A percentile compares a stretch with the other conserved stretches of the same genome.
Evolutionary conservation across 1,140 invertebrate species (phyloP).

Genomic region (Cherax destructor): DNA sequence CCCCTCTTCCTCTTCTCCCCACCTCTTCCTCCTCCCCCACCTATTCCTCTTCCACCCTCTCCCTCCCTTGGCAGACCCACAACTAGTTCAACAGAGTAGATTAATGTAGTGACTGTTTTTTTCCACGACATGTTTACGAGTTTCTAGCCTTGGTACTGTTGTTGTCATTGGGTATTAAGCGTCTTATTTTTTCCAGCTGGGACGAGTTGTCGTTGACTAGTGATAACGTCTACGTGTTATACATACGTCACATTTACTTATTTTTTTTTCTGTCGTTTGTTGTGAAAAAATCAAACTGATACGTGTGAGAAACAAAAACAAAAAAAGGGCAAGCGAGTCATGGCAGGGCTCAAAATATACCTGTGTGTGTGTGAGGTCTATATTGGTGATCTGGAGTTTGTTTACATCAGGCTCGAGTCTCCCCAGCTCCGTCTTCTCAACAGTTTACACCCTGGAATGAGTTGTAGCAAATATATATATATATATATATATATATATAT

Average conservation of each 20-base stretch:
- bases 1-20: not conserved
- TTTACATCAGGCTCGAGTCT: not conserved
- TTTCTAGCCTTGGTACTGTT: constrained; percentile 6
- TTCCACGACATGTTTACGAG: not conserved
- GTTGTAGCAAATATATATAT: not conserved
- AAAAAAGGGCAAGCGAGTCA: not conserved
- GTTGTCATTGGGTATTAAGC: not conserved
- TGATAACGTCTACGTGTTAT: too few species aligned
- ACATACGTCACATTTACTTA: too few species aligned
- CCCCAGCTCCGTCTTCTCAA: not conserved
- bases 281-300: not conserved
- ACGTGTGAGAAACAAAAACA: not conserved
- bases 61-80: not conserved
- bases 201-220: too few species aligned
- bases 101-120: not conserved
- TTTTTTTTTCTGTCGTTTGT: not conserved
- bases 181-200: too few species aligned
- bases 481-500: not conserved
- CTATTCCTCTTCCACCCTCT: not conserved
- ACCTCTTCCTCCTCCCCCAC: not conserved
- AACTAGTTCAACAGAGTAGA: constrained; percentile 4
- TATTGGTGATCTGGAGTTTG: not conserved
- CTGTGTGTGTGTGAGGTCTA: not conserved
- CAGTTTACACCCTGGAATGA: not conserved
- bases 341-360: not conserved